Conservation (phyloP, 37 sponge, comb jelly and placozoan genomes). For the Petrosia ficiformis region DNA sequence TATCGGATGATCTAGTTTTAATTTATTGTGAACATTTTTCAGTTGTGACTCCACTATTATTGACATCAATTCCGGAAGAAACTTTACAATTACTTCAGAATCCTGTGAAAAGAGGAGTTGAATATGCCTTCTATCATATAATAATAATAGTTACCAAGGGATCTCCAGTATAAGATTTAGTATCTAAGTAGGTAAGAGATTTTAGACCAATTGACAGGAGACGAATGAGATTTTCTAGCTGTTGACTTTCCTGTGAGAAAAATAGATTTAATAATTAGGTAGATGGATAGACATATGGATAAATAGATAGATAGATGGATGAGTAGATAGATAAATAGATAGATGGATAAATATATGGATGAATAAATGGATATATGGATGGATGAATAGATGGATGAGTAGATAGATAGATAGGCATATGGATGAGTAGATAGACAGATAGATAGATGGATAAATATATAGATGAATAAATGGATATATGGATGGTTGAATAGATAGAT, state of each 20-base stretch:
- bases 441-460: no score
- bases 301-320: no score
- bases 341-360: no score
- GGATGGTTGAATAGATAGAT: no score
- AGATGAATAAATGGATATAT: no score
- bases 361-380: no score
- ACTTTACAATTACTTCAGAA: constrained; percentile 43
- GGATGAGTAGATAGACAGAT: no score
- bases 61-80: constrained; percentile 66
- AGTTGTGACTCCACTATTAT: constrained; percentile 60
- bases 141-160: constrained; percentile 38
- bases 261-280: background rate
- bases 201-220: constrained; percentile 73
- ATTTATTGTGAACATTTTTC: constrained; percentile 17
- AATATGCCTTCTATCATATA: constrained; percentile 5
- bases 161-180: constrained; percentile 61
- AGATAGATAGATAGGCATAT: no score
- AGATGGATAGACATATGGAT: no score
- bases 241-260: constrained; percentile 62
- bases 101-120: constrained; percentile 30
- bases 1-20: constrained; percentile 45
- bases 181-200: constrained; percentile 65
- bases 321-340: no score
- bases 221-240: constrained; percentile 67
- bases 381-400: no score